Evolutionary conservation across 2,113 vertebrate species (phyloP).

Genomic region (Petrocephalus microphthalmus): DNA sequence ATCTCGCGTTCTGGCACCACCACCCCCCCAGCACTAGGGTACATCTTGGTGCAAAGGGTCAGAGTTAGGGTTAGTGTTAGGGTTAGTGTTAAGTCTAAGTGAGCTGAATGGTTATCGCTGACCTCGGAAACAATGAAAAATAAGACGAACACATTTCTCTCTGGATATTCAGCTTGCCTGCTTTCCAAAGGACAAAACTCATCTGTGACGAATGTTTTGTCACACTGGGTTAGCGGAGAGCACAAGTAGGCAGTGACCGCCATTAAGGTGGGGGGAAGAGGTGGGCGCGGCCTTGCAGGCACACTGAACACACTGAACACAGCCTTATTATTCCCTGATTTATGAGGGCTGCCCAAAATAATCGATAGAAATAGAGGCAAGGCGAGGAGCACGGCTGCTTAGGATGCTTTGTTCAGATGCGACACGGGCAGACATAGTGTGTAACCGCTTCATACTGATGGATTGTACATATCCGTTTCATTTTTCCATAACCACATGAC

Average conservation of each 20-base stretch:
- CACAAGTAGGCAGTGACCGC: not conserved
- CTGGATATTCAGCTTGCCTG: not conserved
- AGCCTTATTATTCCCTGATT: not conserved
- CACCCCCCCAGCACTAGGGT: not conserved
- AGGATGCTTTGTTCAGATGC: not conserved
- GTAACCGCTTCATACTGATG: too few species aligned
- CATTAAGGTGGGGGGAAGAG: not conserved
- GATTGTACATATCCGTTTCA: too few species aligned
- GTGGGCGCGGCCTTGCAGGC: not conserved
- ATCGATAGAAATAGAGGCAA: not conserved
- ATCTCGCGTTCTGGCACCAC: not conserved
- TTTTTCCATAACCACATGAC: too few species aligned
- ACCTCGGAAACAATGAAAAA: not conserved
- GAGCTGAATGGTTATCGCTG: not conserved
- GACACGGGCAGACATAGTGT: not conserved
- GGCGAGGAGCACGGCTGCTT: not conserved
- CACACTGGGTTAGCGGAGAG: constrained; percentile 8
- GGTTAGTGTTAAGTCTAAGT: not conserved
- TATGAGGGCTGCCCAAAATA: not conserved
- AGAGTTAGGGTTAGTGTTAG: too few species aligned
- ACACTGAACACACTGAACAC: not conserved
- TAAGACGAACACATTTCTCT: not conserved
- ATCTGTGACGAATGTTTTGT: not conserved
- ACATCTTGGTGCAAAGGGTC: not conserved
- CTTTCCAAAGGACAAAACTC: not conserved